These are phyloP conservation scores for Aleadryas rufinucha DNA, from an alignment of 2,113 vertebrate genomes.

Conservation along the genomic window DNA sequence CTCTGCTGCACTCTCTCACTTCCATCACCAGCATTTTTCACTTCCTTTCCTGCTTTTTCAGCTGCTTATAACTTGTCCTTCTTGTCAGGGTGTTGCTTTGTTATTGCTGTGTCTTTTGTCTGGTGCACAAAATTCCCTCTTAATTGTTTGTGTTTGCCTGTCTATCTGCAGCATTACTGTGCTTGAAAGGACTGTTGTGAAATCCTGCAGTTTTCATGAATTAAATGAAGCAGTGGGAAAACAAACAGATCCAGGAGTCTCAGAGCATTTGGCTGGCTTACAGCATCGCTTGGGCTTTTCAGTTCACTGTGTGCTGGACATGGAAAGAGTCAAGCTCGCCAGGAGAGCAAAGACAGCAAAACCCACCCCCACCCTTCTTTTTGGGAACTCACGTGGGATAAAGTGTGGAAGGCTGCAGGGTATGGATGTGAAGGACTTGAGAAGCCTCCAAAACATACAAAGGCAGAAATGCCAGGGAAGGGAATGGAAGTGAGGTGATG, in stretches of 20 bases:
- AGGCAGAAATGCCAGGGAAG: background rate
- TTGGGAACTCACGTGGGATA: background rate
- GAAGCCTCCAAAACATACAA: background rate
- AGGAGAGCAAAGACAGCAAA: background rate
- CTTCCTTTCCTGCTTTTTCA: background rate
- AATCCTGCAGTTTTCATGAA: background rate
- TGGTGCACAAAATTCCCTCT: background rate
- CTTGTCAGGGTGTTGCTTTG: background rate
- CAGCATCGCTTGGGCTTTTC: background rate
- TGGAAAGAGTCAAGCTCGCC: background rate
- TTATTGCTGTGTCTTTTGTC: background rate
- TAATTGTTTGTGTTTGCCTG: background rate
- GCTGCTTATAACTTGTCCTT: background rate
- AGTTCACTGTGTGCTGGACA: background rate
- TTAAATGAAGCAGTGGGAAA: background rate
- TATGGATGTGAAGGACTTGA: background rate
- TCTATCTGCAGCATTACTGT: background rate
- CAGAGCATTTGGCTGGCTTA: background rate
- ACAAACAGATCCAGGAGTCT: background rate
- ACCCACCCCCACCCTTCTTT: background rate
- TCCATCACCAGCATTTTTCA: background rate
- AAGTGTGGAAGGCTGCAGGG: background rate
- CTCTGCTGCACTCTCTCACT: background rate
- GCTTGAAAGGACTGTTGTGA: background rate
- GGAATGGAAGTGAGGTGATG: background rate